phyloP scores from a whole-genome alignment of 2,888 invertebrate genomes.

The Carcina quercana region DNA sequence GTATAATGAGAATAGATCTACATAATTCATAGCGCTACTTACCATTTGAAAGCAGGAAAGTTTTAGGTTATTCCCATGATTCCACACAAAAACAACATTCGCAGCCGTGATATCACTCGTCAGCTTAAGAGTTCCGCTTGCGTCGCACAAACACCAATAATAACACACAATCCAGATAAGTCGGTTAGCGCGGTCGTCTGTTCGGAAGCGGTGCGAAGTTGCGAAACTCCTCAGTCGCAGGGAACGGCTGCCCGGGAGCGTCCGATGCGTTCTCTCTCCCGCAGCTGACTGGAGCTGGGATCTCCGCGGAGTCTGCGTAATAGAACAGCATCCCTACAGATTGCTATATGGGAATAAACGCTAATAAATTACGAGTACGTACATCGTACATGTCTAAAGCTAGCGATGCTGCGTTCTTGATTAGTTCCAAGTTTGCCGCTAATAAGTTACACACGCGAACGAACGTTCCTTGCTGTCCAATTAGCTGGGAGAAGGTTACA shows the following conservation, averaged over 20 bases:
- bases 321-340: conserved; percentile 68
- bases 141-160: conserved; percentile 27
- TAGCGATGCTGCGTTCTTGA: conserved; percentile 61
- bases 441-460: conserved; percentile 45
- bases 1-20: too few species aligned
- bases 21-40: conserved; percentile 26
- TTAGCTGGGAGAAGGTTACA: too few species aligned
- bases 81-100: conserved; percentile 29
- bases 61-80: conserved; percentile 47
- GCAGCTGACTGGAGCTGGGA: conserved; percentile 64
- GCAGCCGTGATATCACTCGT: too few species aligned
- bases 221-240: conserved; percentile 7
- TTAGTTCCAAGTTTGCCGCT: conserved; percentile 69
- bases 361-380: conserved; percentile 73
- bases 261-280: conserved; percentile 50
- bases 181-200: too few species aligned
- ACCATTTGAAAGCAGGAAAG: conserved; percentile 33
- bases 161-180: conserved; percentile 35
- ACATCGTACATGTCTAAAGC: conserved; percentile 64
- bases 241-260: conserved; percentile 34
- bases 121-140: too few species aligned
- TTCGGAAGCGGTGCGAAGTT: conserved; percentile 8
- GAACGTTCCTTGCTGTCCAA: not conserved
- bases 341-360: conserved; percentile 71
- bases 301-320: conserved; percentile 72